Percentiles rank a stretch among this genome's conserved stretches.
Evolutionary conservation across 1,140 invertebrate genomes (phyloP).

Genomic region (Pogonus chalceus): DNA sequence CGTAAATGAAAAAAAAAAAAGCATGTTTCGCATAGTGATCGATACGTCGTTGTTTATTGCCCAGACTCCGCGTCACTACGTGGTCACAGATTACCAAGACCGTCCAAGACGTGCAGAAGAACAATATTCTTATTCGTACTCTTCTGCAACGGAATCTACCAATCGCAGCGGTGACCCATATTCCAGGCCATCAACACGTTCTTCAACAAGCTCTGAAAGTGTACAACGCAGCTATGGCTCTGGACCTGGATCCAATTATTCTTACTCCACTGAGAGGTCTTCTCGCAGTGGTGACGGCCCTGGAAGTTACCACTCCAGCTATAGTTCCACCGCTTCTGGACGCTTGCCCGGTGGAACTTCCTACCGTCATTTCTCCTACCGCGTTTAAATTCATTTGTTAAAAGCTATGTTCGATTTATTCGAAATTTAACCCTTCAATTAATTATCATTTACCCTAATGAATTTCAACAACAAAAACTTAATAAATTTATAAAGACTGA

Average conservation of each 20-base stretch:
- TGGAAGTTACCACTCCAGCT: slow-evolving; percentile 63
- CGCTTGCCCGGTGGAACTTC: slow-evolving; percentile 66
- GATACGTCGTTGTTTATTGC: slow-evolving; percentile 22
- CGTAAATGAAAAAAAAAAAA: no score
- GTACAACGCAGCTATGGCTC: slow-evolving; percentile 50
- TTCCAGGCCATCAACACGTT: slow-evolving; percentile 45
- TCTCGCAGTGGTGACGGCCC: slow-evolving; percentile 60
- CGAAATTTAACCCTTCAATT: no score
- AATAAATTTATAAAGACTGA: no score
- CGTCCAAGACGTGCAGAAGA: slow-evolving; percentile 57
- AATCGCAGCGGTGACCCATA: slow-evolving; percentile 43
- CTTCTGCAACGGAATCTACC: slow-evolving; percentile 43
- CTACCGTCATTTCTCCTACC: slow-evolving; percentile 76
- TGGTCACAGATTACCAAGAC: slow-evolving; percentile 65
- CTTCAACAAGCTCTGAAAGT: slow-evolving; percentile 52
- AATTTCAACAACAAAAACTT: no score
- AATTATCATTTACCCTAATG: no score
- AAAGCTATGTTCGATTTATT: no score
- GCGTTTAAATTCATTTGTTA: slow-evolving; percentile 68
- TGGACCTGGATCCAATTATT: slow-evolving; percentile 52
- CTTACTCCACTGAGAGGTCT: slow-evolving; percentile 61
- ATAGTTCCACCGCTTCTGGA: slow-evolving; percentile 62
- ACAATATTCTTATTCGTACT: slow-evolving; percentile 75
- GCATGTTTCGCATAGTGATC: background rate
- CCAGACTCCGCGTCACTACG: slow-evolving; percentile 76